Percentiles rank a stretch among this genome's conserved stretches.
Conservation (phyloP, 2,113 vertebrate species). For the Gorsachius goisagi region DNA sequence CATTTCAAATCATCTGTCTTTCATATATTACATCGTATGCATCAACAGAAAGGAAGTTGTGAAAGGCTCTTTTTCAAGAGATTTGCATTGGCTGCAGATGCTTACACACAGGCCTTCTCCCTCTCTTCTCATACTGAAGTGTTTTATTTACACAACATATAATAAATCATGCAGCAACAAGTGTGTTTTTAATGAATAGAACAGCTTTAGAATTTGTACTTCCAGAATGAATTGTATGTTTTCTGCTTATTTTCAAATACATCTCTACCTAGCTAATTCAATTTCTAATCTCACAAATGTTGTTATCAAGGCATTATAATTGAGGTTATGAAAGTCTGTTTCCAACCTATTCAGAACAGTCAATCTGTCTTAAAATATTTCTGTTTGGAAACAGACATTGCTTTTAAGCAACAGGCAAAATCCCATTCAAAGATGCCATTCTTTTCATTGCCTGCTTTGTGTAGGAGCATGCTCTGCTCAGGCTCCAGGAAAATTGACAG, state of each 20-base stretch:
- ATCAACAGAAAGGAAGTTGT: not conserved
- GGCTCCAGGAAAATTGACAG: not conserved
- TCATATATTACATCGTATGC: not conserved
- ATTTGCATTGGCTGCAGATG: not conserved
- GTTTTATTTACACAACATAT: not conserved
- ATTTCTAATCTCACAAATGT: constrained; percentile 5
- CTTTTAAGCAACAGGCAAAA: not conserved
- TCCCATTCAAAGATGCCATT: constrained; percentile 6
- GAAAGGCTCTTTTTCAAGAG: not conserved
- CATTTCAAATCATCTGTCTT: not conserved
- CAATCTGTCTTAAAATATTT: constrained; percentile 16
- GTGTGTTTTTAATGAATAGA: not conserved
- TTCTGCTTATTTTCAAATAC: not conserved
- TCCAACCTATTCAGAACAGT: constrained; percentile 4
- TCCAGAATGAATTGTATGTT: not conserved
- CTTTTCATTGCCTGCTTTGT: not conserved
- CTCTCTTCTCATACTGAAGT: not conserved
- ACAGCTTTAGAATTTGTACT: not conserved
- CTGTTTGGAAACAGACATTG: not conserved
- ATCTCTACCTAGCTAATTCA: not conserved
- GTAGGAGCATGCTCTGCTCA: not conserved
- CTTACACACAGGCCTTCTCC: not conserved
- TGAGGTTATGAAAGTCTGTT: not conserved
- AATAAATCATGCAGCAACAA: not conserved
- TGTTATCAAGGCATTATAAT: constrained; percentile 22